Base-by-base conservation (phyloP, 2,797 vertebrate genomes). In the Dendrocincla fuliginosa region DNA sequence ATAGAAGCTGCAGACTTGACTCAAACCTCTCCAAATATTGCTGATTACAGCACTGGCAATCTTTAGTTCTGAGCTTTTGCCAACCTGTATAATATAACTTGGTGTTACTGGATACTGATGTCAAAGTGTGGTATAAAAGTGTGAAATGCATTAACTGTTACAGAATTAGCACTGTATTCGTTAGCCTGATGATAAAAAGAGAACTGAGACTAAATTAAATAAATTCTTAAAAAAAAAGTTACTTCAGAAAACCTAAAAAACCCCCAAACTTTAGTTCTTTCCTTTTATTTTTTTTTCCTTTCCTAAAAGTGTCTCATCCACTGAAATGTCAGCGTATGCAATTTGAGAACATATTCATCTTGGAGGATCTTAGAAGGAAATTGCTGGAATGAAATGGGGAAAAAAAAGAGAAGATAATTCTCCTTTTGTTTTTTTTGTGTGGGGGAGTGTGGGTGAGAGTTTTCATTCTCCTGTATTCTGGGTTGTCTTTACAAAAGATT, bases 401-500 rank as follows among this genome's bases (percentile, higher is more conserved):
- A 78, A 77, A 53, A 63, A 78, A 90, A 94, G 6, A 86, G 64
- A 92, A 95, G 97, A 98, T 98, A 99, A 99, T 98, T 98, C 97
- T 96, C 91, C 95, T 93, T 98, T 98, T 99, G 98, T 63, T 73
- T 98, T 98, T 98, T 98, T 98, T 98, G 98, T 63, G 57, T 11
- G 75, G 19, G n/a, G 33, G 59, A 65, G 50, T 13, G 5, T 7
- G 76, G 52, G 35, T 73, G 94, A 97, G 93, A 64, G 85, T 95
- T 97, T 96, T 97, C 95, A 86, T 65, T 97, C 97, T 97, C 96
- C 83, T 95, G 78, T 96, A 95, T 95, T 97, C 95, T 91, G 86
- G 94, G 95, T 94, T 98, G 98, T 97, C 97, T 98, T 93, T 96
- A 93, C 95, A 96, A 95, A 99, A 99, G 99, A 99, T 99, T 99